Conservation (phyloP, 2,113 vertebrate species). For the Rhea americana region DNA sequence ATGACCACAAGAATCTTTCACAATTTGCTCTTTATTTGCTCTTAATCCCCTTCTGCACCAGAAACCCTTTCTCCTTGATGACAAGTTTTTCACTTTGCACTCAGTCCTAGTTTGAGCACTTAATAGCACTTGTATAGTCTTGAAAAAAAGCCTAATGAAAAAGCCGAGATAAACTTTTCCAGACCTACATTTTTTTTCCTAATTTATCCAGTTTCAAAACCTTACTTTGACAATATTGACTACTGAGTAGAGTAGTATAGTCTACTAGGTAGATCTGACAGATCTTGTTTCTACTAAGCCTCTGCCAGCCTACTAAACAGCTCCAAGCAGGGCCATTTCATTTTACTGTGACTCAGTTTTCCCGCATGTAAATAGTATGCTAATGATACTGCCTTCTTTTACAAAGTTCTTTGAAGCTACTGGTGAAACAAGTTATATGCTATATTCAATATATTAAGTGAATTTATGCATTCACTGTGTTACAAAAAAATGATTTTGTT, state of each 20-base stretch:
- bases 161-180: accelerated
- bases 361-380: background rate
- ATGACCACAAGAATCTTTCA: accelerated
- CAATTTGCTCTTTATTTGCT: background rate
- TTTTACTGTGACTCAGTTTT: background rate
- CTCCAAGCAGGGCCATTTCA: background rate
- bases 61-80: background rate
- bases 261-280: background rate
- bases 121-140: accelerated
- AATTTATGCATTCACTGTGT: background rate
- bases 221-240: background rate
- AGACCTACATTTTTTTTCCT: background rate
- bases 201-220: background rate
- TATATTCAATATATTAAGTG: background rate
- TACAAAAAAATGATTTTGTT: background rate
- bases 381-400: background rate
- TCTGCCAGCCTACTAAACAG: background rate
- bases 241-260: background rate
- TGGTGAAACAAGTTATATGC: background rate
- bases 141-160: background rate
- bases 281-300: background rate
- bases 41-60: background rate
- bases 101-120: background rate
- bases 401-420: background rate
- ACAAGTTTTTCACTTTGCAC: background rate